Evolutionary conservation across 2,113 vertebrate species (phyloP).

Genomic region (human (Homo sapiens)): DNA sequence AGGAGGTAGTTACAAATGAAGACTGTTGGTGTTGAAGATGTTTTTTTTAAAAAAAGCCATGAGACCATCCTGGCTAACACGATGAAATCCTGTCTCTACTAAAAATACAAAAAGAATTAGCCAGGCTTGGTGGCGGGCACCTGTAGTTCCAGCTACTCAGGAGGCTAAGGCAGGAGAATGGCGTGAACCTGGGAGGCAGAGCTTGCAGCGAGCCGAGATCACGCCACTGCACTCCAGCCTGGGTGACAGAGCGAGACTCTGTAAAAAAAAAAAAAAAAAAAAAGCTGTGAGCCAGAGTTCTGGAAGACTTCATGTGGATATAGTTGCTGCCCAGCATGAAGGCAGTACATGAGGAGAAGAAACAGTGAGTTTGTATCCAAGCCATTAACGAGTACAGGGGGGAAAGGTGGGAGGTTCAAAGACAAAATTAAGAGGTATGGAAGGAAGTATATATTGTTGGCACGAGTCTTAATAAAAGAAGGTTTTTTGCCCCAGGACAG

Average conservation of each 20-base stretch:
- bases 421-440: background rate
- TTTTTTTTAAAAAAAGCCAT: background rate
- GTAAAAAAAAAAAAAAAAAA: background rate
- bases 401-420: background rate
- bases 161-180: too few relatives aligned
- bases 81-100: too few relatives aligned
- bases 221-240: too few relatives aligned
- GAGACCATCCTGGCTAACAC: too few relatives aligned
- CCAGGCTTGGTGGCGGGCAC: too few relatives aligned
- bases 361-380: background rate
- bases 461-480: slow-evolving; percentile 7
- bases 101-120: too few relatives aligned
- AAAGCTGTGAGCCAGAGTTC: background rate
- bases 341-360: background rate
- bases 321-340: background rate
- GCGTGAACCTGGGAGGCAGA: too few relatives aligned
- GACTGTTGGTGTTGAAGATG: background rate
- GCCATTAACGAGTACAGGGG: background rate
- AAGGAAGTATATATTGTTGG: background rate
- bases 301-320: background rate
- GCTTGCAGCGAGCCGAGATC: too few relatives aligned
- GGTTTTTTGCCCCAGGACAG: background rate
- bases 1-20: background rate
- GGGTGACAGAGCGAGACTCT: too few relatives aligned
- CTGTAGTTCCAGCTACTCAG: too few relatives aligned